Conservation (phyloP, 2,888 invertebrate genomes). For the Gnatocerus cornutus region DNA sequence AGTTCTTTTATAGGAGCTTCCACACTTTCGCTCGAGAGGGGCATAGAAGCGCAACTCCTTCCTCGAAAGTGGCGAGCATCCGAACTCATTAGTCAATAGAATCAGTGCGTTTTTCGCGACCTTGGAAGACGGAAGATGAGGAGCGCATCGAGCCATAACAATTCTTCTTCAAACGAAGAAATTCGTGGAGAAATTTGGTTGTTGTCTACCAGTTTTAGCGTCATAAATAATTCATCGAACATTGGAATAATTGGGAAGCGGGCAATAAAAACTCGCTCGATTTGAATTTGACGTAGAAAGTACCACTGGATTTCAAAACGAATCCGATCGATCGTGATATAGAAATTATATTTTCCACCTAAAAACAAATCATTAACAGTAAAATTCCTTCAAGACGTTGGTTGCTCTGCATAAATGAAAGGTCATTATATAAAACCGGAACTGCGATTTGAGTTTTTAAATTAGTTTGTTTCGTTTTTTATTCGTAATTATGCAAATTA, state of each 20-base stretch:
- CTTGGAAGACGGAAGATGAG: not conserved
- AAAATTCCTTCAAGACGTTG: not conserved
- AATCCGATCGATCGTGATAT: slow-evolving; percentile 12
- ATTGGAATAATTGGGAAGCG: slow-evolving; percentile 16
- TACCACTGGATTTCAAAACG: slow-evolving; percentile 14
- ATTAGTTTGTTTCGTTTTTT: slow-evolving; percentile 21
- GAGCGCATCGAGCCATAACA: not conserved
- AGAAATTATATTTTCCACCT: not conserved
- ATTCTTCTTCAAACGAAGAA: not conserved
- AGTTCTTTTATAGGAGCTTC: slow-evolving; percentile 66
- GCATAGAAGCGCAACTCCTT: slow-evolving; percentile 60
- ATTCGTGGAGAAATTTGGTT: slow-evolving; percentile 28
- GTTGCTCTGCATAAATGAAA: slow-evolving; percentile 28
- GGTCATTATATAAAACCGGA: slow-evolving; percentile 38
- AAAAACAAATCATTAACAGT: not conserved
- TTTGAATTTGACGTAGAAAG: no score
- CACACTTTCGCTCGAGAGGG: slow-evolving; percentile 65
- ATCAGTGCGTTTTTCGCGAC: slow-evolving; percentile 19
- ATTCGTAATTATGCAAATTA: slow-evolving; percentile 14
- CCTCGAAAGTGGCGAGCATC: slow-evolving; percentile 61
- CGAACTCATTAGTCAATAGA: slow-evolving; percentile 58
- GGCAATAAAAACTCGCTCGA: slow-evolving; percentile 7
- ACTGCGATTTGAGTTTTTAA: slow-evolving; percentile 13
- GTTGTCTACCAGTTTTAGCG: slow-evolving; percentile 32
- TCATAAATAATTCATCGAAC: slow-evolving; percentile 30